Evolutionary conservation across 2,797 vertebrate genomes (phyloP).

Genomic region (Scomberomorus guttatus): DNA sequence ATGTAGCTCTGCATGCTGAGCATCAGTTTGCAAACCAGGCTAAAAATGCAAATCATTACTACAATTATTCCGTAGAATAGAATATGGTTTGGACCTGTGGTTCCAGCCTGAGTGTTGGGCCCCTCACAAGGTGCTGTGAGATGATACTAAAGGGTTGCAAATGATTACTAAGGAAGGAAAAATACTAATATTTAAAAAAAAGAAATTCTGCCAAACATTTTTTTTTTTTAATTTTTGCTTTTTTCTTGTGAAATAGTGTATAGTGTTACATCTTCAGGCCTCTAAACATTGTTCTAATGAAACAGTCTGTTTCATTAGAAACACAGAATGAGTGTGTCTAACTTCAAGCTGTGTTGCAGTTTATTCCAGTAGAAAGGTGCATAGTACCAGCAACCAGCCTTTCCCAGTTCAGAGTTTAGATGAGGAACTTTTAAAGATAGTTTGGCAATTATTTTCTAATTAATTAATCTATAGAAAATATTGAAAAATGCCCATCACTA

Average conservation of each 20-base stretch:
- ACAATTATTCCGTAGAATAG: not conserved
- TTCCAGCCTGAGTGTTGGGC: not conserved
- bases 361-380: not conserved
- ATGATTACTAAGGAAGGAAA: not conserved
- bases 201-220: no score
- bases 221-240: no score
- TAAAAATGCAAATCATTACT: not conserved
- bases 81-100: not conserved
- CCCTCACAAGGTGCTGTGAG: not conserved
- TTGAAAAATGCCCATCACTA: no score
- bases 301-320: no score
- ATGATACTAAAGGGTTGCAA: not conserved
- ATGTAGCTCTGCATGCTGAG: not conserved
- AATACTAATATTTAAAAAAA: not conserved
- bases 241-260: no score
- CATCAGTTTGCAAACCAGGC: conserved; percentile 2
- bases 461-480: no score
- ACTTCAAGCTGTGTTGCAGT: not conserved
- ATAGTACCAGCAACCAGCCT: not conserved
- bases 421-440: not conserved
- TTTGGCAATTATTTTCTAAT: no score
- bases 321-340: not conserved
- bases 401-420: not conserved
- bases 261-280: not conserved
- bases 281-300: not conserved